Conservation (phyloP, 2,113 vertebrate genomes). For the Meriones unguiculatus region DNA sequence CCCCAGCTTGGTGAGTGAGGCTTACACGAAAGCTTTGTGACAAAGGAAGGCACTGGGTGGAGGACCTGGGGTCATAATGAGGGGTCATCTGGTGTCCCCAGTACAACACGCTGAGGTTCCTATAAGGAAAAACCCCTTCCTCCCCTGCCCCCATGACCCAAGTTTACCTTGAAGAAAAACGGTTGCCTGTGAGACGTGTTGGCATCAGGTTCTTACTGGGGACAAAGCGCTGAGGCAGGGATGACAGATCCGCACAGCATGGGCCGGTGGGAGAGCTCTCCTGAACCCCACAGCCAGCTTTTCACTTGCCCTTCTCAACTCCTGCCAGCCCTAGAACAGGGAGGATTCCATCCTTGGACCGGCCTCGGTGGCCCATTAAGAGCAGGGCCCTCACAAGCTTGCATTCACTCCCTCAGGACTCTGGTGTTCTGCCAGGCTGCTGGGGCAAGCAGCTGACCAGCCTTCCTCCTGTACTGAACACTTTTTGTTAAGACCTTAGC, state of each 20-base stretch:
- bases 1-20: neutral
- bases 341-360: slow-evolving; percentile 41
- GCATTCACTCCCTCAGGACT: slow-evolving; percentile 49
- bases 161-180: slow-evolving; percentile 17
- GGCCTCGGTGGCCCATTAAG: slow-evolving; percentile 35
- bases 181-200: neutral
- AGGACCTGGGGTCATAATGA: neutral
- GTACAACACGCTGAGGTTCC: neutral
- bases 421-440: slow-evolving; percentile 76
- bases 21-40: neutral
- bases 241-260: neutral
- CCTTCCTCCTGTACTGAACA: neutral
- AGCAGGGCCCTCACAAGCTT: slow-evolving; percentile 9
- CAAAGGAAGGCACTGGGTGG: accelerated
- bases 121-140: neutral
- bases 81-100: slow-evolving; percentile 15
- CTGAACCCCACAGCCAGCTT: neutral
- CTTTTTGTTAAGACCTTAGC: slow-evolving; percentile 26
- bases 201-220: neutral
- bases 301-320: neutral
- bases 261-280: neutral
- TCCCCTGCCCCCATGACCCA: neutral
- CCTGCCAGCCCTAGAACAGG: slow-evolving; percentile 42
- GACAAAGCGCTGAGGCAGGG: slow-evolving; percentile 14
- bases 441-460: slow-evolving; percentile 37